Evolutionary conservation across 2,888 invertebrate species (phyloP).

Genomic region (Eupithecia abbreviata): DNA sequence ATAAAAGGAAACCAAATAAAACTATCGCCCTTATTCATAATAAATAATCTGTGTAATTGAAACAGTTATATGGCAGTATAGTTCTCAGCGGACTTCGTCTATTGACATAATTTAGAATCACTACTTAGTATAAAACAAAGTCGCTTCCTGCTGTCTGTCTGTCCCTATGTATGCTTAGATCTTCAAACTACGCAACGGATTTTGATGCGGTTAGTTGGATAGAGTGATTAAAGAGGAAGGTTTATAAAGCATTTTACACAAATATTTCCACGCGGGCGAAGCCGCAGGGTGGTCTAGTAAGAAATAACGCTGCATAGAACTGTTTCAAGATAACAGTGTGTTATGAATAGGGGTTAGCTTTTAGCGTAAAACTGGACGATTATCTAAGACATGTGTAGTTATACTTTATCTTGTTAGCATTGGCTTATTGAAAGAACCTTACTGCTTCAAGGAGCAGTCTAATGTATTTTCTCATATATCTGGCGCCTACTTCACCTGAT

Average conservation of each 20-base stretch:
- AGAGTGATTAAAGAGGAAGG: too few relatives aligned
- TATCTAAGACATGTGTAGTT: neutral
- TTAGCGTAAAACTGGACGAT: neutral
- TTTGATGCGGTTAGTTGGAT: too few relatives aligned
- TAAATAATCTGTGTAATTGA: neutral
- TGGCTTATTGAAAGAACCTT: neutral
- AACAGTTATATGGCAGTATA: neutral
- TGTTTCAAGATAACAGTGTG: neutral
- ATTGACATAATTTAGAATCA: neutral
- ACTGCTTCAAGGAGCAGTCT: conserved; percentile 2
- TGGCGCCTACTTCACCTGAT: conserved; percentile 11
- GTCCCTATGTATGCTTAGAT: too few relatives aligned
- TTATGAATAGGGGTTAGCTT: neutral
- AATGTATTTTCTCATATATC: conserved; percentile 9
- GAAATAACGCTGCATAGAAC: neutral
- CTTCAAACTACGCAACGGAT: too few relatives aligned
- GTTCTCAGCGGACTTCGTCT: neutral
- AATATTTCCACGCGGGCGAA: too few relatives aligned
- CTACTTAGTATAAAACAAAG: too few relatives aligned
- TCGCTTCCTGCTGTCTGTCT: too few relatives aligned
- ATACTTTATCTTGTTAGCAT: neutral
- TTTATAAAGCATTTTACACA: too few relatives aligned
- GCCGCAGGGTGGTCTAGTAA: too few relatives aligned
- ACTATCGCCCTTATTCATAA: neutral
- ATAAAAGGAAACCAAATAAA: neutral